Evolutionary conservation across 2,113 vertebrate species (phyloP).

Genomic region (Bucco capensis): DNA sequence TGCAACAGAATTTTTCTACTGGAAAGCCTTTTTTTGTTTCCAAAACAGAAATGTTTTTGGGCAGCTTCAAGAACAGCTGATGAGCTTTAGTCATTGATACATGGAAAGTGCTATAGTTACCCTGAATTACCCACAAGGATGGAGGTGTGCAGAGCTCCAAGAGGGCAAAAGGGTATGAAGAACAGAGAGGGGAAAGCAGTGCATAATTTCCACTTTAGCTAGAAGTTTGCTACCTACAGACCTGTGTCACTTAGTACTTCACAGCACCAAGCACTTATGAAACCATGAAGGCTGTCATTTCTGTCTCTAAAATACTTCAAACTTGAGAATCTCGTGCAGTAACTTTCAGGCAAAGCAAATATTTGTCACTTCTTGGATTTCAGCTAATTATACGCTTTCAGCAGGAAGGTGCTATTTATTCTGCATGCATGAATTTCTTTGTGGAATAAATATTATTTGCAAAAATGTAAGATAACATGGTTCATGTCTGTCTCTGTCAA

Average conservation of each 20-base stretch:
- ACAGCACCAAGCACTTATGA: not conserved
- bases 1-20: not conserved
- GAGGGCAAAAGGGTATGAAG: not conserved
- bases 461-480: constrained; percentile 56
- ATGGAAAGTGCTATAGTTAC: not conserved
- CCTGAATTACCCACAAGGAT: not conserved
- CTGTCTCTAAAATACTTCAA: constrained; percentile 19
- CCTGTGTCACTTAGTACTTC: not conserved
- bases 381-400: constrained; percentile 69
- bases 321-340: constrained; percentile 11
- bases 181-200: not conserved
- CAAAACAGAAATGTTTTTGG: not conserved
- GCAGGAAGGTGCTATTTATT: constrained; percentile 64
- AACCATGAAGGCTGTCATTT: not conserved
- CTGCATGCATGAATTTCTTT: constrained; percentile 60
- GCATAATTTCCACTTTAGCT: not conserved
- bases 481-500: constrained; percentile 34
- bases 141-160: not conserved
- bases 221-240: not conserved
- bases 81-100: not conserved
- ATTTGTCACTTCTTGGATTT: constrained; percentile 66
- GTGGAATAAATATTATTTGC: constrained; percentile 67
- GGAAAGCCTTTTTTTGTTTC: not conserved
- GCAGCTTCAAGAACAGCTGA: not conserved
- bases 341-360: constrained; percentile 56